Conservation (phyloP, 2,888 invertebrate species). For the Tinea pellionella region DNA sequence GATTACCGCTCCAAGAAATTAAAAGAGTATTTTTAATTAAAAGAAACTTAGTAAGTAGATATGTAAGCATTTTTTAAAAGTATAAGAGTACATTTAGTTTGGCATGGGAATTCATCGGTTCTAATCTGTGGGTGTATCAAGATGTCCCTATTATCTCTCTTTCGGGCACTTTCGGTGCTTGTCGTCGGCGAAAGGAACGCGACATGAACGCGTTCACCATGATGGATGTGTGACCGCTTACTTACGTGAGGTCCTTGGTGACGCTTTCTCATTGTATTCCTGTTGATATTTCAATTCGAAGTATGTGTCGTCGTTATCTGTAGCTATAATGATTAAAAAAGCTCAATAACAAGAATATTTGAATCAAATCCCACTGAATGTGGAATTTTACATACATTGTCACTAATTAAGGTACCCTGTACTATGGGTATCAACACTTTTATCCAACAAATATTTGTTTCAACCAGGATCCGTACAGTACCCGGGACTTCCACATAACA, state of each 20-base stretch:
- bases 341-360: too few relatives aligned
- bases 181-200: constrained; percentile 48
- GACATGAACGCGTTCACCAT: constrained; percentile 51
- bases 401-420: too few relatives aligned
- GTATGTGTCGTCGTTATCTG: not conserved
- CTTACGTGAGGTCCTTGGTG: constrained; percentile 21
- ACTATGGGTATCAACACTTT: too few relatives aligned
- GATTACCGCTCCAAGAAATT: too few relatives aligned
- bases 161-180: constrained; percentile 59
- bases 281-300: not conserved
- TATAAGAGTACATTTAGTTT: not conserved
- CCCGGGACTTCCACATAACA: too few relatives aligned
- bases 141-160: constrained; percentile 64
- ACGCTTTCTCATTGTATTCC: not conserved
- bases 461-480: too few relatives aligned
- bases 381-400: too few relatives aligned
- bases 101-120: constrained; percentile 55
- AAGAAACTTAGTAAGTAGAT: too few relatives aligned
- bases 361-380: too few relatives aligned
- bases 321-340: too few relatives aligned
- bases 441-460: too few relatives aligned
- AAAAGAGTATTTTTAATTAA: too few relatives aligned
- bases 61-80: not conserved
- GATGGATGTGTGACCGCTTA: constrained; percentile 51
- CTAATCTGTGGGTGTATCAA: constrained; percentile 64